Evolutionary conservation across 2,888 invertebrate genomes (phyloP), one percentile per base, ranked within the genome.

Genomic region (Mesopsocus fuscifrons): DNA sequence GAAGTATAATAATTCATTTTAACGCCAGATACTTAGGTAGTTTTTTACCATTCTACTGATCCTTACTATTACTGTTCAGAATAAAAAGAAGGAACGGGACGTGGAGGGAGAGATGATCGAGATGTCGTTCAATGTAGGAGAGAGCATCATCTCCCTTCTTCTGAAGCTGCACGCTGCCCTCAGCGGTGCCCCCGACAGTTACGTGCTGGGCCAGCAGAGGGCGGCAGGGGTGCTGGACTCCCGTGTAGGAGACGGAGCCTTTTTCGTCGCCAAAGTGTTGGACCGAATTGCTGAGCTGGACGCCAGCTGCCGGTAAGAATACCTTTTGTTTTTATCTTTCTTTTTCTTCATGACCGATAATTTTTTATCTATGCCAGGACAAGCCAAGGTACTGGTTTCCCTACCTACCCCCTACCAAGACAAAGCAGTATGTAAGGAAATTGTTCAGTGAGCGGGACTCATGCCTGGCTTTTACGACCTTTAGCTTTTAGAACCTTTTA

Each of bases 81-180:
- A 11, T 9, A 26, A 26, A 26, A 11, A 26, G 26, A 26, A 26
- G 26, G 26, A 26, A 11, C 26, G 6, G 26, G 26, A 26, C 11
- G 26, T 26, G 26, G 26, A 26, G 26, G 26, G 11, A 26, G 26
- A 26, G 11, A 26, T 26, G 8, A 11, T 6, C 26, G 26, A 26
- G 26, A 26, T 26, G 26, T 9, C 8, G 6, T 26, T 26, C 26
- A 26, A 26, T 26, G 70, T 85, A 43, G 81, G 83, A 53, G 88
- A 89, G 59, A 92, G 88, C 47, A 82, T 95, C 48, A 75, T 95
- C 51, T 88, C 91, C 0, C 63, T 94, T 41, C 65, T 95, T 34
- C 64, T 94, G 42, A 89, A 87, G 58, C 67, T 92, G 11, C 92
- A 95, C 61, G 84, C 87, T 2, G 88, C 91, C 57, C 65, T 94